Percentiles rank a stretch among this genome's conserved stretches.
These are phyloP conservation scores for Limnephilus marmoratus DNA, from an alignment of 2,888 invertebrate genomes.

Conservation along the genomic window DNA sequence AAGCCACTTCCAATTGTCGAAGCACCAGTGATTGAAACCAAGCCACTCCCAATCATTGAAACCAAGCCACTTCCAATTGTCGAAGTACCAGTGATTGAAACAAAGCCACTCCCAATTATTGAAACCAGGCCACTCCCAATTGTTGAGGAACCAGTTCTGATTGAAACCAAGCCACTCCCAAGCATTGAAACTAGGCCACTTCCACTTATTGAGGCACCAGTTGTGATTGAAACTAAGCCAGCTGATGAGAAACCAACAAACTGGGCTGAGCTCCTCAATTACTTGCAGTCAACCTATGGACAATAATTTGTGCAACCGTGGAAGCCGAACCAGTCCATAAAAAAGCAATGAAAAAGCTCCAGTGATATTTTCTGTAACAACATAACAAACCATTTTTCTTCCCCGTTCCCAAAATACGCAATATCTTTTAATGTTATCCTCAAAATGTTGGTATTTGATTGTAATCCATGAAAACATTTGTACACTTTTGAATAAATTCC, in stretches of 20 bases:
- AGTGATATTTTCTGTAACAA: not conserved
- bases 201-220: too few relatives aligned
- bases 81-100: not conserved
- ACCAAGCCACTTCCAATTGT: not conserved
- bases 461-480: not conserved
- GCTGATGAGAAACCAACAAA: not conserved
- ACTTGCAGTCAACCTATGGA: not conserved
- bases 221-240: not conserved
- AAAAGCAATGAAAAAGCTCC: not conserved
- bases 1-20: not conserved
- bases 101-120: not conserved
- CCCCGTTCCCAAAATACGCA: too few relatives aligned
- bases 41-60: not conserved
- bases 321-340: not conserved
- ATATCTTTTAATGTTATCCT: not conserved
- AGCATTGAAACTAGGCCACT: not conserved
- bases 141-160: not conserved
- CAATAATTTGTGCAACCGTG: not conserved
- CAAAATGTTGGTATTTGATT: not conserved
- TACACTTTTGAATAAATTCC: not conserved
- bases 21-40: not conserved
- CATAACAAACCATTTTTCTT: not conserved
- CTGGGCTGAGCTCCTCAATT: not conserved
- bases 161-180: not conserved
- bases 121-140: not conserved